phyloP scores from a whole-genome alignment of 2,888 invertebrate species.

The Ryuthela nishihirai region DNA sequence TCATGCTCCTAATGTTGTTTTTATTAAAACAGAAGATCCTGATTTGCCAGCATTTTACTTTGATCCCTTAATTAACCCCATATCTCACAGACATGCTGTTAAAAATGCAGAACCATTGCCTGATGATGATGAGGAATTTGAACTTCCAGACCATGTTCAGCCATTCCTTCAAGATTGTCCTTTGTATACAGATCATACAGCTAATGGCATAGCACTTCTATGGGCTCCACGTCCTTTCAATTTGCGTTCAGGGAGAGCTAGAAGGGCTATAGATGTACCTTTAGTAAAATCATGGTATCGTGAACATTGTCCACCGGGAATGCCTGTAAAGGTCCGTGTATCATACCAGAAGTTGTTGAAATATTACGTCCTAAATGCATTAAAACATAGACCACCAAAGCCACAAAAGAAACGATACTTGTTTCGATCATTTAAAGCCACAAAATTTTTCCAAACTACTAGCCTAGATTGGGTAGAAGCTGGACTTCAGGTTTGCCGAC shows the following conservation, averaged over 20 bases:
- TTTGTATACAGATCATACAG: slow-evolving; percentile 96
- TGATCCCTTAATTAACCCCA: slow-evolving; percentile 98
- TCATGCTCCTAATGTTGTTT: slow-evolving; percentile 98
- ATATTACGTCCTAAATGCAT: slow-evolving; percentile 94
- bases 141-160: slow-evolving; percentile 81
- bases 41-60: slow-evolving; percentile 99
- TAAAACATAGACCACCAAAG: slow-evolving; percentile 96
- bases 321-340: slow-evolving; percentile 98
- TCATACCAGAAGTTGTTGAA: slow-evolving; percentile 98
- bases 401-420: slow-evolving; percentile 96
- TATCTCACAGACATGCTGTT: slow-evolving; percentile 82
- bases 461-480: slow-evolving; percentile 99
- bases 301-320: slow-evolving; percentile 85
- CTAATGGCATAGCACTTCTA: slow-evolving; percentile 92
- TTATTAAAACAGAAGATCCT: slow-evolving; percentile 99
- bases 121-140: slow-evolving; percentile 92
- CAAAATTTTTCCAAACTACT: slow-evolving; percentile 99
- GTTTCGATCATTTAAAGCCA: slow-evolving; percentile 98
- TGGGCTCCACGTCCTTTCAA: slow-evolving; percentile 99
- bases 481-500: slow-evolving; percentile 92
- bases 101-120: slow-evolving; percentile 73
- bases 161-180: slow-evolving; percentile 93
- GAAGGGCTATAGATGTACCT: slow-evolving; percentile 95
- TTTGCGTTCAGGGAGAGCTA: slow-evolving; percentile 85
- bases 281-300: slow-evolving; percentile 91